Percentiles rank a stretch among this genome's conserved stretches.
These are phyloP conservation scores for Oryctes rhinoceros DNA, from an alignment of 1,140 invertebrate species.

Conservation along the genomic window DNA sequence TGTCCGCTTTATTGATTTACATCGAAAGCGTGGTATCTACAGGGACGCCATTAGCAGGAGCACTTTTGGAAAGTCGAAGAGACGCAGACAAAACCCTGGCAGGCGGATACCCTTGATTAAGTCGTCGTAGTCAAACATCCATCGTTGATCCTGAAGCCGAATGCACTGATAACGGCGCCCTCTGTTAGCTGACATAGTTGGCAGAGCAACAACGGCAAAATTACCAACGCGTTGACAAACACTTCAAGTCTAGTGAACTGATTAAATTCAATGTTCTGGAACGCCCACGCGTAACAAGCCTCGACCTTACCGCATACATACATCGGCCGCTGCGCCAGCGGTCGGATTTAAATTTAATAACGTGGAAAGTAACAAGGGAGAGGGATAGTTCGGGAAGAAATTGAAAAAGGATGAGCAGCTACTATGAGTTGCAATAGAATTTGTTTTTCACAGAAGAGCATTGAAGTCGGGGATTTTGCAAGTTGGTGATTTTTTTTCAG, in stretches of 20 bases:
- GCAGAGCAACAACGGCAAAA: constrained; percentile 18
- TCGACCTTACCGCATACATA: constrained; percentile 17
- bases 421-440: too few relatives aligned
- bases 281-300: constrained; percentile 18
- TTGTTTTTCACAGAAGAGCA: too few relatives aligned
- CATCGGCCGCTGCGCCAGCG: background rate
- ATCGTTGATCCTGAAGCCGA: constrained; percentile 21
- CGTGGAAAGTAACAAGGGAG: constrained; percentile 9
- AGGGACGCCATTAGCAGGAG: background rate
- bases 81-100: background rate
- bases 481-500: too few relatives aligned
- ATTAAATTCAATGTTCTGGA: constrained; percentile 33
- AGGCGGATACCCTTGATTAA: constrained; percentile 26
- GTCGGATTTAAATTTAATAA: constrained; percentile 34
- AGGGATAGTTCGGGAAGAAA: background rate
- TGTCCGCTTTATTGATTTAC: constrained; percentile 29
- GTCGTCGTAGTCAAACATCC: constrained; percentile 33
- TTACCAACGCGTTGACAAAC: constrained; percentile 33
- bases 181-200: background rate
- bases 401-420: background rate
- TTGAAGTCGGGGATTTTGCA: too few relatives aligned
- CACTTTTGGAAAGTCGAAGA: background rate
- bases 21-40: background rate
- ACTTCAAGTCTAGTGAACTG: constrained; percentile 35
- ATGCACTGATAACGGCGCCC: constrained; percentile 14